Percentiles rank a stretch among this genome's conserved stretches.
These are phyloP conservation scores for Nerophis lumbriciformis DNA, from an alignment of 2,113 vertebrate genomes.

Conservation along the genomic window DNA sequence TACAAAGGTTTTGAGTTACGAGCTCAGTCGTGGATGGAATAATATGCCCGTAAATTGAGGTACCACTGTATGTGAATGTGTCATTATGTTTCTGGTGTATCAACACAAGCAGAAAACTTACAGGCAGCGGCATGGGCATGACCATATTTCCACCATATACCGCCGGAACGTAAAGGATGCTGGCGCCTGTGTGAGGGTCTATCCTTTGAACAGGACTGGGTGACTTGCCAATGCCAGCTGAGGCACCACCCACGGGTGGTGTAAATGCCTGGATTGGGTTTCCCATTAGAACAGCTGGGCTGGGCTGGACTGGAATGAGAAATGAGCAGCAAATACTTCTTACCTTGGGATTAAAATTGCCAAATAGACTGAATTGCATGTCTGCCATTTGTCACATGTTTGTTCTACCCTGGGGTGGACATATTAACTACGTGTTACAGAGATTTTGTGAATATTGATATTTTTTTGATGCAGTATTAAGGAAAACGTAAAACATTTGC, in stretches of 20 bases:
- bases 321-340: slow-evolving; percentile 24
- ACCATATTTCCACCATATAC: slow-evolving; percentile 98
- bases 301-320: slow-evolving; percentile 83
- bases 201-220: slow-evolving; percentile 98
- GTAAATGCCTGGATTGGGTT: slow-evolving; percentile 94
- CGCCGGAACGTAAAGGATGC: slow-evolving; percentile 96
- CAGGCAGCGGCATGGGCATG: slow-evolving; percentile 96
- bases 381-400: not conserved
- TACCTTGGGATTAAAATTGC: not conserved
- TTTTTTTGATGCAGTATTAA: too few species aligned
- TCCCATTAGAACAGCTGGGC: slow-evolving; percentile 90
- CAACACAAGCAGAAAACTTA: slow-evolving; percentile 64
- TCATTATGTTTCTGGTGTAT: not conserved
- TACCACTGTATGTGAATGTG: not conserved
- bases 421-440: too few species aligned
- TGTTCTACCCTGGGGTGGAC: not conserved
- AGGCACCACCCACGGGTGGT: slow-evolving; percentile 85
- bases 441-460: too few species aligned
- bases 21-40: too few species aligned
- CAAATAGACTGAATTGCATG: not conserved
- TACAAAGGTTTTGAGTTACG: too few species aligned
- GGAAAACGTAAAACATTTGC: too few species aligned
- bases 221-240: slow-evolving; percentile 87
- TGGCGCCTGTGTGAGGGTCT: slow-evolving; percentile 95
- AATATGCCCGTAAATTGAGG: too few species aligned